A percentile compares a stretch with the other conserved stretches of the same genome.
phyloP scores from a whole-genome alignment of 2,113 vertebrate genomes.

The Varanus komodoensis region DNA sequence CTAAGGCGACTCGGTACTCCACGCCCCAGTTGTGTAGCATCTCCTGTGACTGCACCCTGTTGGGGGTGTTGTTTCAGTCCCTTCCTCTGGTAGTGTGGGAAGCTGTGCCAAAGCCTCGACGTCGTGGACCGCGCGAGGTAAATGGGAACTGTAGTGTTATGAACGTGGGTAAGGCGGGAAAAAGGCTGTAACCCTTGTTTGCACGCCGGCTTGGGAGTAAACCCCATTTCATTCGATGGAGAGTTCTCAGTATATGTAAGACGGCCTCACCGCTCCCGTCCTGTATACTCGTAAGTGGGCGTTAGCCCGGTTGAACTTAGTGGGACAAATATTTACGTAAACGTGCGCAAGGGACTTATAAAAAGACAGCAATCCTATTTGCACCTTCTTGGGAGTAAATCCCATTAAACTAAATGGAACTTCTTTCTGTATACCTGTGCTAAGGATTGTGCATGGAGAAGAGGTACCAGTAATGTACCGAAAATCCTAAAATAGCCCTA shows the following conservation, averaged over 20 bases:
- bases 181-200: background rate
- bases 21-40: background rate
- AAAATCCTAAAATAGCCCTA: background rate
- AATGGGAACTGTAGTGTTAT: background rate
- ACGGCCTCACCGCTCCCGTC: background rate
- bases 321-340: background rate
- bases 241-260: background rate
- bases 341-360: too few relatives aligned
- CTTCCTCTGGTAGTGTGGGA: background rate
- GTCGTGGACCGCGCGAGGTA: constrained; percentile 39
- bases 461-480: background rate
- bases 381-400: background rate
- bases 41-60: background rate
- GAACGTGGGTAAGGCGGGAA: background rate
- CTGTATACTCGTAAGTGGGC: background rate
- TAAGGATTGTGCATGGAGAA: background rate
- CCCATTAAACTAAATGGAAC: too few relatives aligned
- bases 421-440: background rate
- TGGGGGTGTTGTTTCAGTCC: too few relatives aligned
- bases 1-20: background rate
- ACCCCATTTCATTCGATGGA: background rate
- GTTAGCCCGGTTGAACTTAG: background rate
- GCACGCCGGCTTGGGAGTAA: too few relatives aligned
- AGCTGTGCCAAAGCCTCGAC: background rate
- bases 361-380: background rate